Evolutionary conservation across 2,888 invertebrate genomes (phyloP).

Genomic region (Amiota communis): DNA sequence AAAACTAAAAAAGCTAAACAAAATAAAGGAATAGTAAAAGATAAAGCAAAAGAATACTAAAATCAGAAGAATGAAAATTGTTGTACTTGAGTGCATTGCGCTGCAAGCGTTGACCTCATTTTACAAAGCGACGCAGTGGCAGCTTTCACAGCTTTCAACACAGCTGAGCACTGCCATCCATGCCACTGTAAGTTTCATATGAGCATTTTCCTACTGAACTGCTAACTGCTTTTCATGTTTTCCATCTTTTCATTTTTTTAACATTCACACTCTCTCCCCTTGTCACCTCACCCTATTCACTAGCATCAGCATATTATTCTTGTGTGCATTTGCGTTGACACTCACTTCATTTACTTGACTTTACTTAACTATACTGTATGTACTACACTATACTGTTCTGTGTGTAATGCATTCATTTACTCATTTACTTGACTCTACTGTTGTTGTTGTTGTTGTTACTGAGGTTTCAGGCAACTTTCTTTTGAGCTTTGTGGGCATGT

Average conservation of each 20-base stretch:
- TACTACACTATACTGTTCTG: too few species aligned
- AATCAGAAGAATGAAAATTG: neutral
- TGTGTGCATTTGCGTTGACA: conserved; percentile 7
- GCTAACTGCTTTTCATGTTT: neutral
- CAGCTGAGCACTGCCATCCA: too few species aligned
- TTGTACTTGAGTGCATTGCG: neutral
- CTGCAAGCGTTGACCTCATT: conserved; percentile 12
- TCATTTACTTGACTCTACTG: too few species aligned
- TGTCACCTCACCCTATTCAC: too few species aligned
- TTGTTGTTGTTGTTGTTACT: too few species aligned
- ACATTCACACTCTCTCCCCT: neutral
- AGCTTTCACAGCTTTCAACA: too few species aligned
- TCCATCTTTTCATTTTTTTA: neutral
- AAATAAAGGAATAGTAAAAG: neutral
- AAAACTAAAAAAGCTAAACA: neutral
- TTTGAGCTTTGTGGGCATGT: too few species aligned
- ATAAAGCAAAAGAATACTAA: neutral
- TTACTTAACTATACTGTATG: neutral
- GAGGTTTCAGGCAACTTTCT: too few species aligned
- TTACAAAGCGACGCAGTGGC: neutral
- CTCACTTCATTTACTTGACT: conserved; percentile 9
- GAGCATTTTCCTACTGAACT: neutral
- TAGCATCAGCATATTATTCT: neutral
- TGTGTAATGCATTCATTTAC: too few species aligned
- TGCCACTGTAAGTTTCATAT: neutral